phyloP scores from a whole-genome alignment of 2,797 vertebrate species.

The Mormyrops attenuatus region DNA sequence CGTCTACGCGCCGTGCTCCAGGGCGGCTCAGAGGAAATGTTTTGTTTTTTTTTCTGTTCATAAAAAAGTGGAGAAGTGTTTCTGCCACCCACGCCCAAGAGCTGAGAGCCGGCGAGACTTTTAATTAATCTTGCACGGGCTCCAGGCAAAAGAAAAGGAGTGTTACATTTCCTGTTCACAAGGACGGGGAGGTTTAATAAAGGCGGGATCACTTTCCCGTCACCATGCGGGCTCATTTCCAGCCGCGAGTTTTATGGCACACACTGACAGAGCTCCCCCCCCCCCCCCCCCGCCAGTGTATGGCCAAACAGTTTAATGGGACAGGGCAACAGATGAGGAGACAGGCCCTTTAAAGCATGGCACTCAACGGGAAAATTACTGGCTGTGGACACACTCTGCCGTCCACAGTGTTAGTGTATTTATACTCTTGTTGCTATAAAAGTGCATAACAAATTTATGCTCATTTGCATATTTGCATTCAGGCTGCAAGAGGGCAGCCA shows the following conservation, averaged over 20 bases:
- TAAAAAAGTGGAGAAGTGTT: neutral
- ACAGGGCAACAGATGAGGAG: neutral
- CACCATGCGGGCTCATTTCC: conserved; percentile 55
- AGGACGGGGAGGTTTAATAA: conserved; percentile 71
- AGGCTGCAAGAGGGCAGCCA: neutral
- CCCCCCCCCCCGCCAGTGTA: neutral
- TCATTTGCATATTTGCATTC: conserved; percentile 8
- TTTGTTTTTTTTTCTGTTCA: neutral
- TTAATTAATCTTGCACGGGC: conserved; percentile 45
- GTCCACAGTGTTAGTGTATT: neutral
- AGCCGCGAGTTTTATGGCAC: conserved; percentile 49
- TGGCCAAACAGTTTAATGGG: conserved; percentile 4
- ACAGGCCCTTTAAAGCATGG: neutral
- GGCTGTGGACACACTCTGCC: neutral
- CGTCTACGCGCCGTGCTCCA: neutral
- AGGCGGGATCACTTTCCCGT: conserved; percentile 70
- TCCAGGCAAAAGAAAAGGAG: conserved; percentile 37
- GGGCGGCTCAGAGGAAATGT: neutral
- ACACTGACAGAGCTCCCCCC: conserved; percentile 37
- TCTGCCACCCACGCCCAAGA: neutral
- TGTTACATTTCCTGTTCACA: conserved; percentile 45
- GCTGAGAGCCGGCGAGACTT: conserved; percentile 36
- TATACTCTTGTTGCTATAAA: neutral
- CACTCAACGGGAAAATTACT: neutral
- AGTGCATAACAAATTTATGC: neutral